These are phyloP conservation scores for Mugil cephalus DNA, from an alignment of 2,113 vertebrate species.

Conservation along the genomic window DNA sequence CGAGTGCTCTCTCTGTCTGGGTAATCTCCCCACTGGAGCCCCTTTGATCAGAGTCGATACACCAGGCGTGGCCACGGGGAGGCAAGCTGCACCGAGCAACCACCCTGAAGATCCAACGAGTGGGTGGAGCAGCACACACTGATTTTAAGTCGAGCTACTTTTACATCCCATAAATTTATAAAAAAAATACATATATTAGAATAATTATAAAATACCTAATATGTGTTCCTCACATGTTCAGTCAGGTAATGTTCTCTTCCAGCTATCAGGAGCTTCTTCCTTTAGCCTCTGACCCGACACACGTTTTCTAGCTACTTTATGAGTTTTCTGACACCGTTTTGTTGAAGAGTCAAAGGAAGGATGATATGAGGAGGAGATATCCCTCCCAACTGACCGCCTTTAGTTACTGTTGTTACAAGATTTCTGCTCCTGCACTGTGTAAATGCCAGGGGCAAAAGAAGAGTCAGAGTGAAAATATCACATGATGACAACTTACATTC, in stretches of 20 bases:
- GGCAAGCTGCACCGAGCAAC: constrained; percentile 23
- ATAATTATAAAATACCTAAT: no score
- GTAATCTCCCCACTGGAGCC: constrained; percentile 56
- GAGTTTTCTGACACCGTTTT: constrained; percentile 23
- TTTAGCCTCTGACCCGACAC: constrained; percentile 5
- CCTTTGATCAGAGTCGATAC: constrained; percentile 70
- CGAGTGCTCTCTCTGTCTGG: constrained; percentile 43
- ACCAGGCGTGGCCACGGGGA: constrained; percentile 40
- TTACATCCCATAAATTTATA: not conserved
- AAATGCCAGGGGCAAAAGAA: not conserved
- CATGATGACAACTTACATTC: no score
- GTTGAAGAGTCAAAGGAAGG: not conserved
- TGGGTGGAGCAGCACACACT: not conserved
- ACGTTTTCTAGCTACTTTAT: constrained; percentile 15
- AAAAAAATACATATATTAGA: no score
- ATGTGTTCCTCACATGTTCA: not conserved
- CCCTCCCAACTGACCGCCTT: not conserved
- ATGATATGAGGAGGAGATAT: constrained; percentile 4
- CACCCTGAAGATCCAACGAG: constrained; percentile 18
- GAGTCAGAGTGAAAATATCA: no score
- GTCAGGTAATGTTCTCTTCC: not conserved
- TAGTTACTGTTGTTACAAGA: not conserved
- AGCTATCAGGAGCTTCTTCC: not conserved
- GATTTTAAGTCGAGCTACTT: constrained; percentile 10
- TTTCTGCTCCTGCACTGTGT: not conserved